Conservation (phyloP, 2,113 vertebrate genomes). For the Oryzias woworae region DNA sequence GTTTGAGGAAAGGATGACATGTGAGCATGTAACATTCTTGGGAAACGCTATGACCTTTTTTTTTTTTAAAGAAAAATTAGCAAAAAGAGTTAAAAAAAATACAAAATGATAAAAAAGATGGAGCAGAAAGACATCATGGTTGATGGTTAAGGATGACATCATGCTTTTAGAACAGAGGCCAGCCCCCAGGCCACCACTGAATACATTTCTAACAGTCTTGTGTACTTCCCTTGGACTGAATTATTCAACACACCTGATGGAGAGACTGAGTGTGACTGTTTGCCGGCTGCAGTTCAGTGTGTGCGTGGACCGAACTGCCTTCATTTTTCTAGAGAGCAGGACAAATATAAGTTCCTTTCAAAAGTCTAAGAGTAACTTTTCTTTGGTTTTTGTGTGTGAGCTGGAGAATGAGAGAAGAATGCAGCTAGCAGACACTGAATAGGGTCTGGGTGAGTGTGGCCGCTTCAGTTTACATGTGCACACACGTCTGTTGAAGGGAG, state of each 20-base stretch:
- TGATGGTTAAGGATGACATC: conserved; percentile 63
- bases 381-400: conserved; percentile 31
- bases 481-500: conserved; percentile 55
- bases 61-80: no score
- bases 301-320: conserved; percentile 17
- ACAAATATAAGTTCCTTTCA: conserved; percentile 38
- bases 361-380: conserved; percentile 53
- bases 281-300: conserved; percentile 15
- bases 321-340: conserved; percentile 39
- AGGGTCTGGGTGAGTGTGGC: conserved; percentile 52
- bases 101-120: conserved; percentile 19
- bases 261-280: conserved; percentile 55
- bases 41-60: no score
- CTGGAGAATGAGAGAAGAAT: conserved; percentile 37
- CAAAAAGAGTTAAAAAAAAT: neutral
- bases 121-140: conserved; percentile 27
- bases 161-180: conserved; percentile 70
- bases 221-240: conserved; percentile 70
- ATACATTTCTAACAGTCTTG: conserved; percentile 67
- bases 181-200: conserved; percentile 60
- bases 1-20: conserved; percentile 6
- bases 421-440: conserved; percentile 48
- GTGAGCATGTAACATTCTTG: neutral
- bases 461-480: conserved; percentile 39
- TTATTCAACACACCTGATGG: conserved; percentile 72